Conservation (phyloP, 2,888 invertebrate genomes). For the Chironomus tentans region DNA sequence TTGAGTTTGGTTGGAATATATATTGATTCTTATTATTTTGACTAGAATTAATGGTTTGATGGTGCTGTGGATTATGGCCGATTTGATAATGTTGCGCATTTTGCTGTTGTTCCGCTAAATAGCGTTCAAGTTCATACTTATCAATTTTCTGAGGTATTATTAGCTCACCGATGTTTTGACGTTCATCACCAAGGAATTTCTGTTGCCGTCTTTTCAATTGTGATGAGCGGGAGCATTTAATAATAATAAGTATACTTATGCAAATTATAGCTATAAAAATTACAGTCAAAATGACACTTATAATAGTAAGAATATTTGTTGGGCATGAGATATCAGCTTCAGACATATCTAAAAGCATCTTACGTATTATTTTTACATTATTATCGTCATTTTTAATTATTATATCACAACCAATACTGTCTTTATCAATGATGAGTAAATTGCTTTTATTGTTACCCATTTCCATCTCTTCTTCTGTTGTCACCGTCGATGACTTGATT, state of each 20-base stretch:
- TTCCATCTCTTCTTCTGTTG: neutral
- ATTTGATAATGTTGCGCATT: constrained; percentile 25
- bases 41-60: constrained; percentile 14
- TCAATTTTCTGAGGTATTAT: constrained; percentile 39
- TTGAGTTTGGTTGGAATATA: constrained; percentile 11
- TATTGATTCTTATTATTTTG: constrained; percentile 24
- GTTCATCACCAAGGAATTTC: constrained; percentile 31
- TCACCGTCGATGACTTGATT: constrained; percentile 19
- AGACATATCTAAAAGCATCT: constrained; percentile 37
- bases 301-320: constrained; percentile 42
- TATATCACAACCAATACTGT: constrained; percentile 40
- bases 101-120: constrained; percentile 38
- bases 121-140: constrained; percentile 41
- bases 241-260: constrained; percentile 37
- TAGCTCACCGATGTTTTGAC: constrained; percentile 42
- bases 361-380: constrained; percentile 34
- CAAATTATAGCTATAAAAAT: constrained; percentile 40
- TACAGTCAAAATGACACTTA: constrained; percentile 40
- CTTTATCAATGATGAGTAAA: constrained; percentile 37
- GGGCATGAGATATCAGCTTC: constrained; percentile 42
- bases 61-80: neutral
- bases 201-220: constrained; percentile 17
- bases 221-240: constrained; percentile 13
- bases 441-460: constrained; percentile 29
- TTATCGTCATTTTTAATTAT: constrained; percentile 34